Base-by-base conservation (phyloP, 2,888 invertebrate genomes). In the Terebella lapidaria region DNA sequence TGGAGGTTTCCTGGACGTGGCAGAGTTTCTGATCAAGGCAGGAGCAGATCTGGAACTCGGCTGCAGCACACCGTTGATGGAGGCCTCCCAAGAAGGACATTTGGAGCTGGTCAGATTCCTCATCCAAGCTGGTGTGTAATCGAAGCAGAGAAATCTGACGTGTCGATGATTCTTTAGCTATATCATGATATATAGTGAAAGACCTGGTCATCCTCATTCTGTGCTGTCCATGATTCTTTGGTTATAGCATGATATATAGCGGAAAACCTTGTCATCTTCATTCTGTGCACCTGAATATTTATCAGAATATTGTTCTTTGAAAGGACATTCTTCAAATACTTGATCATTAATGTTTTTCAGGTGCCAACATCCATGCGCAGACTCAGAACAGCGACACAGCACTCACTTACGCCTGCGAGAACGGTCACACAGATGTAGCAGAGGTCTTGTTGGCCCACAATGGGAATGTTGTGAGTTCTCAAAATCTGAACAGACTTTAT, bases 21-120 rank as follows among this genome's bases (percentile, higher is more conserved):
- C 94, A 0, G 94, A 95, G 80, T 93, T 94, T 82, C 87, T 99
- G 57, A 89, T 95, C 71, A 92, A 92, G 80, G 91, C 93, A 55
- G 95, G 94, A 49, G 96, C 95, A 2, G 92, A 95, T 78, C 87
- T 94, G 56, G 95, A 95, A 81, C 84, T 94, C 46, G 97, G 94
- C 56, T 78, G 78, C 63, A 94, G 94, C 58, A 96, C 96, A 18
- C 96, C 97, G 0, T 85, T 99, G 2, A 97, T 97, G 94, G 97
- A 99, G 83, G 96, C 97, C 47, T 90, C 95, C 2, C 97, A 97
- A 82, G 97, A 97, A 81, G 97, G 96, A 18, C 96, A 96, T 77
- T 84, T 94, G 24, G 94, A 95, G 75, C 87, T 96, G 61, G 95
- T 93, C 58, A 74, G 78, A 58, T 82, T 77, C 66, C 77, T 84